Conservation (phyloP, 2,797 vertebrate genomes). For the Masticophis lateralis region DNA sequence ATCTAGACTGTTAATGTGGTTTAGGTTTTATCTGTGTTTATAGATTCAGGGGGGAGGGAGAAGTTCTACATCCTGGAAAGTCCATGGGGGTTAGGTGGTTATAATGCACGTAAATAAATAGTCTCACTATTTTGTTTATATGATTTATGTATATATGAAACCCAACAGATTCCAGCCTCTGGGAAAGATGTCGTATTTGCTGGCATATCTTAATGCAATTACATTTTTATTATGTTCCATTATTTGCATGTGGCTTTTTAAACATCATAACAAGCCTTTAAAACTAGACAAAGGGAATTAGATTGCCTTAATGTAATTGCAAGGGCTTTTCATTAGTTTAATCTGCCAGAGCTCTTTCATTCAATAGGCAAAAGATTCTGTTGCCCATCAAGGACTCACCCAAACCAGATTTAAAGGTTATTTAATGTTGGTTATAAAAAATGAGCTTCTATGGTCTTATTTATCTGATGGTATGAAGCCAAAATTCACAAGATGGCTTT, state of each 20-base stretch:
- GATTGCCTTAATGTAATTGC: slow-evolving; percentile 44
- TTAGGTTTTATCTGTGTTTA: background rate
- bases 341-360: background rate
- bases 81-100: background rate
- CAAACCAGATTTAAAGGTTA: background rate
- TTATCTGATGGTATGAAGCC: background rate
- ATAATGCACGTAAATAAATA: background rate
- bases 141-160: background rate
- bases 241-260: slow-evolving; percentile 10
- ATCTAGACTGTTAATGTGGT: background rate
- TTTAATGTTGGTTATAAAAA: background rate
- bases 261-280: slow-evolving; percentile 9
- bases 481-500: background rate
- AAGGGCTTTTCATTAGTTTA: slow-evolving; percentile 38
- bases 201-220: background rate
- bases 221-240: background rate
- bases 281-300: slow-evolving; percentile 26
- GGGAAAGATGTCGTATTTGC: fast-evolving
- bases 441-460: background rate
- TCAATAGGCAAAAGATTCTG: background rate
- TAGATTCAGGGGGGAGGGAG: background rate
- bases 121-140: background rate
- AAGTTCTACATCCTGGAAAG: background rate
- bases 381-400: background rate
- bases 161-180: background rate